Base-by-base conservation (phyloP, 2,113 vertebrate species). In the Poeciliopsis prolifica region DNA sequence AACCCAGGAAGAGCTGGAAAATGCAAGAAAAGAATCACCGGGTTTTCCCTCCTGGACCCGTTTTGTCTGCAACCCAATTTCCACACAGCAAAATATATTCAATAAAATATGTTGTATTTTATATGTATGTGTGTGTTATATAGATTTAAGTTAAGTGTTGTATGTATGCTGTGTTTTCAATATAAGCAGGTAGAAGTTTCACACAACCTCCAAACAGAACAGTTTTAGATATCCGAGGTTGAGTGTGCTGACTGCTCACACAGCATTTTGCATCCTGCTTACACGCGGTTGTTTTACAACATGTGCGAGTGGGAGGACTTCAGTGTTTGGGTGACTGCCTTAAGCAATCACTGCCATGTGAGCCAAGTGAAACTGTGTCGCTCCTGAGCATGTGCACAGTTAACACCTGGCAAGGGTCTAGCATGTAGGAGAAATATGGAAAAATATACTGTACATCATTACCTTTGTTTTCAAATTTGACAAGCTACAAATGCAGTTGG, bases 301-400 rank as follows among this genome's bases (percentile, higher is more conserved):
- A 60, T 71, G 65, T 48, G 44, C 44, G 28, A 76, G 91, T 86
- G 78, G 86, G 87, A 75, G 77, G 84, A 60, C 69, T 31, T 74
- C 42, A 61, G 74, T 70, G 77, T 85, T 88, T 92, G 85, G 79
- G 76, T 2, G 30, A 72, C 64, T 75, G 88, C 82, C 89, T 83
- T 61, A 70, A 85, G 87, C 72, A 40, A 74, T 82, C 79, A 30
- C 77, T 30, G 24, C 70, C 12, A 1, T 73, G 42, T 31, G 54
- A 88, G 85, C 86, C 88, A 88, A 88, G 77, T 73, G 51, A 77
- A 69, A 82, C 83, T 72, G 84, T 87, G 74, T 54, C 79, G 88
- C 81, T 72, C 74, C 68, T 70, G 73, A 58, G 78, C 83, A 80
- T 67, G 65, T 74, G 81, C 80, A 66, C 68, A 67, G 82, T 81